Base-by-base conservation (phyloP, 2,888 invertebrate species). In the Pecten maximus region DNA sequence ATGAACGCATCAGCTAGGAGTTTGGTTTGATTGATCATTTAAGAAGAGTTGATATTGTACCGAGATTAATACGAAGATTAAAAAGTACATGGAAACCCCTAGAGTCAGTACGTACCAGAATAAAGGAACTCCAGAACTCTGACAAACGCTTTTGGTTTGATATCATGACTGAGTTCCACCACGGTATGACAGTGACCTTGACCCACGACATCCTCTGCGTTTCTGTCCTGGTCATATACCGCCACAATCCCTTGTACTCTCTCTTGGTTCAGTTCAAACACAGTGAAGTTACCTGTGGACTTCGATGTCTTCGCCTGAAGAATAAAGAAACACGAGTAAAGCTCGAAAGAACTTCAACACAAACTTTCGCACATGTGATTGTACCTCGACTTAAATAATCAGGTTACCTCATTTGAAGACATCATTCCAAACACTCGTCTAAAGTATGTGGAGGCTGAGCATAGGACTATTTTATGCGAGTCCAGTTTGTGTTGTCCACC, bases 81-180 rank as follows among this genome's bases (percentile, higher is more conserved):
- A 0, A 23, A 60, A 3, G 23, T 60, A 60, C 60, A n/a, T 60
- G 4, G 1, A 23, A 60, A 60, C 6, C 6, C 44, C 6, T 10
- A 6, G 8, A 44, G 44, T 44, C 12, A n/a, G 0, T 74, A 74
- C 74, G 87, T 89, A 96, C 96, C 96, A 93, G 95, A 94, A 90
- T 96, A 96, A 3, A 96, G 89, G 91, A 96, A 96, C 89, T 96
- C 94, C n/a, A 96, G 93, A 2, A 96, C 94, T 50, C 95, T 93
- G 8, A 94, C 94, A 91, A 96, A 96, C 10, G 94, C 94, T 40
- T 94, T 92, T 6, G 95, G 94, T 44, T 92, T 92, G 88, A 96
- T 95, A 89, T 95, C 95, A 6, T 91, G 93, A 54, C 94, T 94
- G 39, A 96, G 91, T 87, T 94, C 94, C 19, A 96, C 90, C 8